phyloP scores from a whole-genome alignment of 2,113 vertebrate species.

The Oreochromis aureus region DNA sequence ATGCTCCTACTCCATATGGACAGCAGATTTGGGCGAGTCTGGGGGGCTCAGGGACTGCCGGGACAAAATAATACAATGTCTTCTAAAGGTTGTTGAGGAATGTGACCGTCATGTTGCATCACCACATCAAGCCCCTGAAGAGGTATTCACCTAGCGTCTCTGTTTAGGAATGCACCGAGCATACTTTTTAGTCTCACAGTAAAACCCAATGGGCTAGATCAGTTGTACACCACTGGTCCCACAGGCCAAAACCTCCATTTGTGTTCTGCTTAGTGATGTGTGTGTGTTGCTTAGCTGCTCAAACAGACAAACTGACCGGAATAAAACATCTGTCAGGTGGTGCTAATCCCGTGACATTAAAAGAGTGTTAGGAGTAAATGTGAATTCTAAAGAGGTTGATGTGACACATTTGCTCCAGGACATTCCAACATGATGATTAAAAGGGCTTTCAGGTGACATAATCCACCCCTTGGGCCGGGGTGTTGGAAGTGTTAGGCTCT shows the following conservation, averaged over 20 bases:
- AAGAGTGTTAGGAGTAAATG: neutral
- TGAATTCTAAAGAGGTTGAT: neutral
- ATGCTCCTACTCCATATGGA: conserved; percentile 13
- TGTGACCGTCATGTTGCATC: neutral
- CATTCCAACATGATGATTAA: neutral
- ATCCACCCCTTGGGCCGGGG: neutral
- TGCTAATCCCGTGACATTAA: neutral
- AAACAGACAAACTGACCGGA: neutral
- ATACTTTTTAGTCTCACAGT: neutral
- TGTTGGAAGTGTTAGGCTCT: neutral
- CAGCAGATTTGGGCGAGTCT: neutral
- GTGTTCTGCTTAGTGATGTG: conserved; percentile 19
- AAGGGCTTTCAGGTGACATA: neutral
- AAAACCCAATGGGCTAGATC: neutral
- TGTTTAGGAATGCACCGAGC: neutral
- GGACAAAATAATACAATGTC: neutral
- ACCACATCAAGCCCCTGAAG: neutral
- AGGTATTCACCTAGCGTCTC: neutral
- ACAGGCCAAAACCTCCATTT: neutral
- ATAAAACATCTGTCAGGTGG: neutral
- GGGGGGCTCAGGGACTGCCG: neutral
- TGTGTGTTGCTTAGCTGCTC: conserved; percentile 5
- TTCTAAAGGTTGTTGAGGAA: neutral
- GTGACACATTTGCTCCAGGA: neutral
- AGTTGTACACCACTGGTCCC: neutral